Conservation (phyloP, 2,113 vertebrate species). For the Catharus fuscescens region DNA sequence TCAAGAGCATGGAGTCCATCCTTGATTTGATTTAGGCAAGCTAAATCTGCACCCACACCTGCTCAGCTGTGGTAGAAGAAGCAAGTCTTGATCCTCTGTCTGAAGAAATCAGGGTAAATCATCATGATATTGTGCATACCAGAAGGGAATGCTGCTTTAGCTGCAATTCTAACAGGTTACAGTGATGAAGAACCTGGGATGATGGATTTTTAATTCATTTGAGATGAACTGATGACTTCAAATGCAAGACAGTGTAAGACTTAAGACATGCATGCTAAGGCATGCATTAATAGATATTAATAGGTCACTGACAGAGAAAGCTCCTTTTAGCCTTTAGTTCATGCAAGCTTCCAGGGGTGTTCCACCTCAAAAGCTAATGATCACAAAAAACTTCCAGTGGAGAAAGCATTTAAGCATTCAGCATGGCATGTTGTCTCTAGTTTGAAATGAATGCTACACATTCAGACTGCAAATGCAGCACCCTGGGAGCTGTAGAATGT, state of each 20-base stretch:
- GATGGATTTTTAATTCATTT: neutral
- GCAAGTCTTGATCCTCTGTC: neutral
- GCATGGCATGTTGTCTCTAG: neutral
- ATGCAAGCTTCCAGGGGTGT: neutral
- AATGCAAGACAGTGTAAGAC: neutral
- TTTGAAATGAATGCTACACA: neutral
- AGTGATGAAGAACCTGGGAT: neutral
- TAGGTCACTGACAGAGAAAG: neutral
- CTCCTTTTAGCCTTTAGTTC: neutral
- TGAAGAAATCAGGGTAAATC: neutral
- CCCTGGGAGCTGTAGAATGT: neutral
- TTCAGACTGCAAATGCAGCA: neutral
- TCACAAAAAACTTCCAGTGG: neutral
- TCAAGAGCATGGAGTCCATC: neutral
- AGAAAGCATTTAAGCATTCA: neutral
- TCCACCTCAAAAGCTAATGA: neutral
- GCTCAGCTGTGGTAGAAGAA: neutral
- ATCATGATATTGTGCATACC: neutral
- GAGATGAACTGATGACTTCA: neutral
- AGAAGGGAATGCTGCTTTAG: neutral
- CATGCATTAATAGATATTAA: neutral
- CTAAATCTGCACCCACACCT: neutral
- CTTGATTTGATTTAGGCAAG: neutral
- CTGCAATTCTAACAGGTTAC: neutral
- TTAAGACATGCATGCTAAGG: neutral